Evolutionary conservation across 2,888 invertebrate genomes (phyloP).

Genomic region (Spodoptera littoralis): DNA sequence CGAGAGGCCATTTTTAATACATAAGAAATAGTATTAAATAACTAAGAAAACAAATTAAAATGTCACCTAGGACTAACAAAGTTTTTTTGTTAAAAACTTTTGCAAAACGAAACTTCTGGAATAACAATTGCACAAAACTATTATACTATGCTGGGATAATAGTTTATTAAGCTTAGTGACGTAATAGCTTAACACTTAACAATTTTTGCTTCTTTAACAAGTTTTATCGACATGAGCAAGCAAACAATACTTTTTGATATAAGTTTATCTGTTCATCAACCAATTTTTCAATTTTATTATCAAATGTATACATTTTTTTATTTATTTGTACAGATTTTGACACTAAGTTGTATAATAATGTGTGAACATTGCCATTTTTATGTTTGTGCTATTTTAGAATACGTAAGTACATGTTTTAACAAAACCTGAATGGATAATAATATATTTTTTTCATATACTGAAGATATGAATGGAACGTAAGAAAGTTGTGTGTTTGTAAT

Average conservation of each 20-base stretch:
- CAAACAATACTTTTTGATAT: too few relatives aligned
- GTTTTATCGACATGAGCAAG: too few relatives aligned
- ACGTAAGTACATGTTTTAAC: conserved; percentile 5
- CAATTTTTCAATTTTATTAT: background rate
- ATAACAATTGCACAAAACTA: too few relatives aligned
- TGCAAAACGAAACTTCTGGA: too few relatives aligned
- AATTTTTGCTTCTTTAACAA: too few relatives aligned
- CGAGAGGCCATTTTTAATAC: conserved; percentile 55
- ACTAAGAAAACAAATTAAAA: conserved; percentile 9
- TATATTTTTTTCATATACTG: conserved; percentile 14
- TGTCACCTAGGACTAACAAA: background rate
- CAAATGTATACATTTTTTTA: conserved; percentile 12
- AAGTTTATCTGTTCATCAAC: background rate
- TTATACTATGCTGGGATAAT: too few relatives aligned
- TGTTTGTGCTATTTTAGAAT: conserved; percentile 23
- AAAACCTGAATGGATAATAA: conserved; percentile 14
- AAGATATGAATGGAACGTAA: conserved; percentile 36
- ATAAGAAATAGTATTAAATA: conserved; percentile 5
- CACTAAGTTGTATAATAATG: conserved; percentile 45
- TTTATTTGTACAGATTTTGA: conserved; percentile 52
- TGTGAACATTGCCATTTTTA: conserved; percentile 40
- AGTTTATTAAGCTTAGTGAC: too few relatives aligned
- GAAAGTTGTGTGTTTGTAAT: conserved; percentile 34
- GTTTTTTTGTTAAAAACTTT: conserved; percentile 2
- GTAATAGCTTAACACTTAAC: too few relatives aligned